Evolutionary conservation across 2,797 vertebrate species (phyloP).

Genomic region (Cossypha polioptera): DNA sequence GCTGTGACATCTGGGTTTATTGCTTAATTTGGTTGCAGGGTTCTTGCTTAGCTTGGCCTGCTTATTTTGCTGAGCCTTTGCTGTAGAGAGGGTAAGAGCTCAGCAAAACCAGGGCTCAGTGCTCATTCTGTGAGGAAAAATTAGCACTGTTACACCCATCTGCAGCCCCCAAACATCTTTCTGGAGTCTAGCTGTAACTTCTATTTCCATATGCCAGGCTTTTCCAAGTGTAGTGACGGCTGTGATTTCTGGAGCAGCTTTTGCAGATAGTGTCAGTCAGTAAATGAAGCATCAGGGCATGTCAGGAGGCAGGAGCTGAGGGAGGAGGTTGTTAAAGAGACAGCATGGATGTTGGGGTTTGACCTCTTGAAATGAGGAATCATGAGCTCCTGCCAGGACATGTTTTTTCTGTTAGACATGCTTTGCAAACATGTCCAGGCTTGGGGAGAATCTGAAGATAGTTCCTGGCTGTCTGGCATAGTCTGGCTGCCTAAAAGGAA

Average conservation of each 20-base stretch:
- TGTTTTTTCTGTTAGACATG: conserved; percentile 14
- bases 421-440: conserved; percentile 12
- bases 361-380: conserved; percentile 17
- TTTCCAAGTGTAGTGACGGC: not conserved
- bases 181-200: not conserved
- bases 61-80: conserved; percentile 5
- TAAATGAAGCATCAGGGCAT: not conserved
- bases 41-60: not conserved
- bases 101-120: not conserved
- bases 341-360: not conserved
- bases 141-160: not conserved
- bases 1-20: not conserved
- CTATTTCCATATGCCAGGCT: not conserved
- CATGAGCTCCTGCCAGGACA: not conserved
- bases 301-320: not conserved
- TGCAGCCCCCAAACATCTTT: not conserved
- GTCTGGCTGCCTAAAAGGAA: not conserved
- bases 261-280: not conserved
- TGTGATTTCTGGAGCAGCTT: not conserved
- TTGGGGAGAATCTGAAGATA: not conserved
- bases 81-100: not conserved
- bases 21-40: not conserved
- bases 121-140: not conserved
- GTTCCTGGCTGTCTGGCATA: not conserved
- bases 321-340: not conserved